Base-by-base conservation (phyloP, 2,113 vertebrate genomes). In the Pangasianodon gigas region DNA sequence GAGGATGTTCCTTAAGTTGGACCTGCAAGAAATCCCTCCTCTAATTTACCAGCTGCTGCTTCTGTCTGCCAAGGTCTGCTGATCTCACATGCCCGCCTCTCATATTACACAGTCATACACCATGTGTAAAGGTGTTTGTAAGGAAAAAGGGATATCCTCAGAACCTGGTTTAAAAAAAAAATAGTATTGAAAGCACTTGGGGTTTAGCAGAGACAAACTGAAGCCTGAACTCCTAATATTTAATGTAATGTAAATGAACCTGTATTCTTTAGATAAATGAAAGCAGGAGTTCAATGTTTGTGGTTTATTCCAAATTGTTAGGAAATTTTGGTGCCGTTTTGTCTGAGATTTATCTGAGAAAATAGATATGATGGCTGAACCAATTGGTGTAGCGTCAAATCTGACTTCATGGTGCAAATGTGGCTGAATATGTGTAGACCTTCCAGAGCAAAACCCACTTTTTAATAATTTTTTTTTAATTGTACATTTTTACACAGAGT, bases 41-140 rank as follows among this genome's bases (percentile, higher is more conserved):
- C 92, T 99, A 87, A 96, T 99, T 92, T 99, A 99, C 94, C 99
- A 99, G 91, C 96, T 99, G 86, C 96, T 99, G 74, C 95, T 99
- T 85, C 96, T 99, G 89, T 97, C 97, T 90, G 95, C 97, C 87
- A 99, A 99, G 97, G 98, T 99, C 93, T 88, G 91, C 79, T 21
- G 26, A 26, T 51, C 16, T 77, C 54, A 14, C 82, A 24, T 62
- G 19, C 18, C 6, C 2, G 4, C 75, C 75, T 48, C 7, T 56
- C 14, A 21, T 54, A 82, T 32, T 32, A 51, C 48, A 83, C 21
- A 29, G 56, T 60, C 65, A 24, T 10, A 32, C 24, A 62, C 11
- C 62, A 1, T 44, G 5, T 62, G 1, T 84, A 84, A 13, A 60
- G 4, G 24, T 44, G 56, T 41, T 60, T 60, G 37, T 62, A 24